phyloP scores from a whole-genome alignment of 2,113 vertebrate species.

The Crotalus viridis region DNA sequence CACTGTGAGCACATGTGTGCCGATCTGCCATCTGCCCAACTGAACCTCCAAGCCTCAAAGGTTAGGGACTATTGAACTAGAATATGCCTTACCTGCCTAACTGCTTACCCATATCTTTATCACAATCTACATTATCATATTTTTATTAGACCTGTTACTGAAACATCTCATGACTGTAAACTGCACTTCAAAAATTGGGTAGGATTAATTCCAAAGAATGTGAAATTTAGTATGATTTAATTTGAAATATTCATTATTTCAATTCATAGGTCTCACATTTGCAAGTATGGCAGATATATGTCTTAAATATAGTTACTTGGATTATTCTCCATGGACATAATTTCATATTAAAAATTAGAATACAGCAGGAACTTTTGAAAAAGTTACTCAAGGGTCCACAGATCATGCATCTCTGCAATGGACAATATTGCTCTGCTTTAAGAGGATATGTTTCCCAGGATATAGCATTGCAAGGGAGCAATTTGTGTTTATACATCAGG shows the following conservation, averaged over 20 bases:
- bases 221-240: background rate
- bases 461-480: background rate
- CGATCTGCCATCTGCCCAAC: no score
- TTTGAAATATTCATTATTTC: background rate
- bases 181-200: background rate
- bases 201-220: background rate
- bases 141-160: background rate
- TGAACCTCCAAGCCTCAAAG: no score
- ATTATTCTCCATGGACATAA: background rate
- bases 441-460: background rate
- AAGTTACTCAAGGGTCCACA: background rate
- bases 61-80: no score
- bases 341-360: background rate
- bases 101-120: background rate
- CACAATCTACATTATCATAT: background rate
- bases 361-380: background rate
- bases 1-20: no score
- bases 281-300: background rate
- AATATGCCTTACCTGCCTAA: background rate
- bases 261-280: background rate
- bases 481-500: background rate
- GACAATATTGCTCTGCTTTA: background rate
- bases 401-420: background rate
- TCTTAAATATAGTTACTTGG: background rate
- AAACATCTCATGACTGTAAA: background rate